Percentiles rank a stretch among this genome's conserved stretches.
phyloP scores from a whole-genome alignment of 1,140 invertebrate genomes.

The Cheumatopsyche charites region DNA sequence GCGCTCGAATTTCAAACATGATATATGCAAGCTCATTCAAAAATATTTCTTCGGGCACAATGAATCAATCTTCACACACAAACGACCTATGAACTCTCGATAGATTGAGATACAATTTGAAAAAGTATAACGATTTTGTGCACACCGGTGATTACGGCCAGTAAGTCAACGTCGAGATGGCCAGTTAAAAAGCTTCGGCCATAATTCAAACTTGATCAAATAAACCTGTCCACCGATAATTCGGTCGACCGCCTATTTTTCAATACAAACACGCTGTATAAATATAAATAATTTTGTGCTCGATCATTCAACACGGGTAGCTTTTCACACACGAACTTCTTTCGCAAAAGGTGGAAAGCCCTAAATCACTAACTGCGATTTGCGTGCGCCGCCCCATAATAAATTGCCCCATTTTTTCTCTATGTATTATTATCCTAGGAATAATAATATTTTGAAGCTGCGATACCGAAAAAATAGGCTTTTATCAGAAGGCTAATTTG shows the following conservation, averaged over 20 bases:
- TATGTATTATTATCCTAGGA: not conserved
- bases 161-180: conserved; percentile 13
- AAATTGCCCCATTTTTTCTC: conserved; percentile 43
- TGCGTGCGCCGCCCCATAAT: conserved; percentile 44
- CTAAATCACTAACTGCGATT: conserved; percentile 44
- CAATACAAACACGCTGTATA: not conserved
- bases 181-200: conserved; percentile 3
- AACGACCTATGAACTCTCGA: too few species aligned
- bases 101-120: too few species aligned
- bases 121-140: too few species aligned
- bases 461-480: conserved; percentile 37
- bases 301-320: conserved; percentile 24
- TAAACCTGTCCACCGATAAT: conserved; percentile 34
- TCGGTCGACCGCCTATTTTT: conserved; percentile 18
- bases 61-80: too few species aligned
- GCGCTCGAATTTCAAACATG: too few species aligned
- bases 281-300: conserved; percentile 31
- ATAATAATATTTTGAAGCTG: not conserved
- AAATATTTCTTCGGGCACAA: too few species aligned
- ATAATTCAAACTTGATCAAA: conserved; percentile 34
- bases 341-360: conserved; percentile 30
- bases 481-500: conserved; percentile 46
- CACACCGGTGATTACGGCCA: conserved; percentile 2
- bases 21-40: too few species aligned
- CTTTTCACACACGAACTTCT: conserved; percentile 14